Conservation (phyloP, 2,113 vertebrate species). For the Xiphophorus couchianus region DNA sequence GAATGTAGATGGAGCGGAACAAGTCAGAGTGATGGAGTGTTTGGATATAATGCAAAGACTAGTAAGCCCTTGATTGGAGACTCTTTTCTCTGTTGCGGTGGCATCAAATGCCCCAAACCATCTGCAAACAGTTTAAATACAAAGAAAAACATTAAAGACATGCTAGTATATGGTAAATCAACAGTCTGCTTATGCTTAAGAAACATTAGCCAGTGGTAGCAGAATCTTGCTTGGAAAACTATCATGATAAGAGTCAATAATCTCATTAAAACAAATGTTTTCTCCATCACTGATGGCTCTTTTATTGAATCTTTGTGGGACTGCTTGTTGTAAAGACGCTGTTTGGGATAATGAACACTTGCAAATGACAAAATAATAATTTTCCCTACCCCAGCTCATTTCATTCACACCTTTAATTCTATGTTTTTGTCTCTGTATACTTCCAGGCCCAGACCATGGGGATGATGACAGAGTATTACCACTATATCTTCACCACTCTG, state of each 20-base stretch:
- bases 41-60: slow-evolving; percentile 56
- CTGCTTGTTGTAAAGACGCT: slow-evolving; percentile 35
- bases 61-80: slow-evolving; percentile 62
- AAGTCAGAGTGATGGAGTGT: slow-evolving; percentile 65
- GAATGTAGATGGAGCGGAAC: slow-evolving; percentile 67
- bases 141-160: slow-evolving; percentile 48
- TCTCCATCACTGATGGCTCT: background rate
- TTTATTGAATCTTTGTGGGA: slow-evolving; percentile 13
- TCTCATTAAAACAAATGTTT: slow-evolving; percentile 36
- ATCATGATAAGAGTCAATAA: slow-evolving; percentile 22
- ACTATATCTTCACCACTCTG: slow-evolving; percentile 99
- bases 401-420: slow-evolving; percentile 33
- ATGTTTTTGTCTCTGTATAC: slow-evolving; percentile 29
- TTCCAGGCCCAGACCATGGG: slow-evolving; percentile 99
- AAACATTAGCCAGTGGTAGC: slow-evolving; percentile 3
- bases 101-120: slow-evolving; percentile 26
- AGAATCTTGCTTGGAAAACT: slow-evolving; percentile 14
- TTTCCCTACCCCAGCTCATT: slow-evolving; percentile 31
- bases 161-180: slow-evolving; percentile 25
- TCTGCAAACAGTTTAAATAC: slow-evolving; percentile 62
- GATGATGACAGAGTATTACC: slow-evolving; percentile 99
- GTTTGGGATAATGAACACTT: slow-evolving; percentile 51
- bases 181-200: slow-evolving; percentile 31
- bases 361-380: slow-evolving; percentile 40
- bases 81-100: slow-evolving; percentile 30